Conservation (phyloP, 2,797 vertebrate species). For the Acanthurus lineatus region DNA sequence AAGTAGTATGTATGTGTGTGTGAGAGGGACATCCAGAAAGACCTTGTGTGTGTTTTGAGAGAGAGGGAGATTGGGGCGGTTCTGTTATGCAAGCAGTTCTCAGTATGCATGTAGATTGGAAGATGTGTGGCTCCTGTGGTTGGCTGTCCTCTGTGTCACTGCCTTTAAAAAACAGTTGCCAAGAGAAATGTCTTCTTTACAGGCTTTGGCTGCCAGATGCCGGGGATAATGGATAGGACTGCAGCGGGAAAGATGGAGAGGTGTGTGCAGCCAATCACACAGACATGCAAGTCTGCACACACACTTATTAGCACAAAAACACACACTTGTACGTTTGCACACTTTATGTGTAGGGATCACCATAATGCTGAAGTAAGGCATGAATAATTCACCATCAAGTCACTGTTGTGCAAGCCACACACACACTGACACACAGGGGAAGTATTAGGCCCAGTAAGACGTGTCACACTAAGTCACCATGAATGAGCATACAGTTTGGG, state of each 20-base stretch:
- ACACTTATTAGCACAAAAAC: slow-evolving; percentile 22
- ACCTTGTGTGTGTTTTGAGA: slow-evolving; percentile 58
- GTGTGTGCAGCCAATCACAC: slow-evolving; percentile 64
- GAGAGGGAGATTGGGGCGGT: slow-evolving; percentile 61
- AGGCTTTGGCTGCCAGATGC: slow-evolving; percentile 79
- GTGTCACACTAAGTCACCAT: slow-evolving; percentile 51
- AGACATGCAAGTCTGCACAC: slow-evolving; percentile 31
- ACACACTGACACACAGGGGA: slow-evolving; percentile 50
- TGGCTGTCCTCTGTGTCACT: slow-evolving; percentile 85
- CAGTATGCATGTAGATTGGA: slow-evolving; percentile 77
- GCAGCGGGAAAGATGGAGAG: slow-evolving; percentile 66
- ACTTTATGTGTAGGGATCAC: slow-evolving; percentile 55
- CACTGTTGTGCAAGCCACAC: slow-evolving; percentile 42
- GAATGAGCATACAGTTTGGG: slow-evolving; percentile 39
- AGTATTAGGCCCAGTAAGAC: slow-evolving; percentile 45
- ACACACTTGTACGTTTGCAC: slow-evolving; percentile 31
- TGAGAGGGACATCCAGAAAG: slow-evolving; percentile 54
- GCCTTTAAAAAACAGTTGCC: slow-evolving; percentile 80
- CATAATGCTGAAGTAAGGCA: slow-evolving; percentile 48
- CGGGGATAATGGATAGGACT: slow-evolving; percentile 74
- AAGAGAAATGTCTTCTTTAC: slow-evolving; percentile 85
- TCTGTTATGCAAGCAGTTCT: slow-evolving; percentile 79
- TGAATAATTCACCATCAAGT: slow-evolving; percentile 63
- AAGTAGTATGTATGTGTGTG: slow-evolving; percentile 47
- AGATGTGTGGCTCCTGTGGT: slow-evolving; percentile 84